Evolutionary conservation across 1,140 invertebrate genomes (phyloP), one percentile per base, ranked within the genome.

Genomic region (Colletes latitarsis): DNA sequence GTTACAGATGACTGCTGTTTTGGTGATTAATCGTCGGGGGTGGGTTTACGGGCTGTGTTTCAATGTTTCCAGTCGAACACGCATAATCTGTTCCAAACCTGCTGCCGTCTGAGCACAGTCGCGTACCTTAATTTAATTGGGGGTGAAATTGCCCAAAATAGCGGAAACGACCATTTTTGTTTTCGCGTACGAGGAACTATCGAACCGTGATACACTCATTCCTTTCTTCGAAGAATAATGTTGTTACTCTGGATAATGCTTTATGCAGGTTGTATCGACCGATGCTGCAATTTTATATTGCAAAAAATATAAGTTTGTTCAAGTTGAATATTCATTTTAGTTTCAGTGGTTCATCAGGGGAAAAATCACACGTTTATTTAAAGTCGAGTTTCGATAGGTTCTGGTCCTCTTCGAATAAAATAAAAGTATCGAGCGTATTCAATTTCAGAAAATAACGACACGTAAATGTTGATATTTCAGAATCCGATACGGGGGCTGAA

Each of bases 11-110:
- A 82, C 77, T 77, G 77, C 69, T 74, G 79, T 70, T 73, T 73
- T 43, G 57, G 71, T 86, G 83, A 86, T 86, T 84, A 86, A 86
- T 86, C 79, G 84, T 52, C 43, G 75, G 49, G 83, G 55, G 49
- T 69, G 57, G 30, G 69, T 81, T 73, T 81, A 76, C 63, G 69
- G 60, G 10, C 63, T 77, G 66, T 55, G 41, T 81, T 85, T 84
- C 69, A 73, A 85, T 85, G 82, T 85, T 83, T 70, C 60, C 77
- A 67, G 57, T 77, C 57, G 60, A 52, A 74, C 52, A 49, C 39
- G 49, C 39, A 57, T 43, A 49, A 73, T 66, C 60, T 17, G 63
- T 46, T 72, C 64, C 8, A 39, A 57, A 6, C 77, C 2, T 5
- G 21, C 21, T 63, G 21, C 5, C 9, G 1, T 21, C 21, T 39